A percentile compares a stretch with the other conserved stretches of the same genome.
Conservation (phyloP, 2,888 invertebrate species). For the Amitus sp. region DNA sequence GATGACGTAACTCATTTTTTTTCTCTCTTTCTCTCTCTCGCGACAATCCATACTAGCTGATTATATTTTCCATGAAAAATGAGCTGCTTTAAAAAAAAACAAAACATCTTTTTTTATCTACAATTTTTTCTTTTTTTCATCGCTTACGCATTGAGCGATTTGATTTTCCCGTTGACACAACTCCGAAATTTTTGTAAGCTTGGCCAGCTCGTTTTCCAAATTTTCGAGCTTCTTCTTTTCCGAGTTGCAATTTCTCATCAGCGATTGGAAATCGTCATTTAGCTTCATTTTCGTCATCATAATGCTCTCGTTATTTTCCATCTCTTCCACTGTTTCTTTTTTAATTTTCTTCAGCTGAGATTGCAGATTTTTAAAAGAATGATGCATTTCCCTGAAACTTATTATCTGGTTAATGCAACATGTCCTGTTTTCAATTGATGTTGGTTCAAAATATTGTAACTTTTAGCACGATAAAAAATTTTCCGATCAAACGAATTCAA, state of each 20-base stretch:
- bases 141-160: slow-evolving; percentile 50
- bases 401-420: too few species aligned
- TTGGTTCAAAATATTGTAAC: too few species aligned
- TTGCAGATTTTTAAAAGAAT: slow-evolving; percentile 69
- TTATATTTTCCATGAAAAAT: too few species aligned
- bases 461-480: too few species aligned
- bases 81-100: too few species aligned
- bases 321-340: slow-evolving; percentile 74
- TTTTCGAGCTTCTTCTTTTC: slow-evolving; percentile 68
- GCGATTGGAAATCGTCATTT: slow-evolving; percentile 68
- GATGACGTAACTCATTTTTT: slow-evolving; percentile 89
- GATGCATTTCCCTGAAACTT: slow-evolving; percentile 69
- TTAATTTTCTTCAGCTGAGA: slow-evolving; percentile 75
- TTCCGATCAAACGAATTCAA: too few species aligned
- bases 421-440: too few species aligned
- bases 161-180: slow-evolving; percentile 73
- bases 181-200: slow-evolving; percentile 70
- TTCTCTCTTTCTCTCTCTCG: too few species aligned
- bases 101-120: too few species aligned
- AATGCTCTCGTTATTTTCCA: slow-evolving; percentile 74
- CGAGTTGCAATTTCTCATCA: slow-evolving; percentile 61
- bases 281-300: slow-evolving; percentile 72
- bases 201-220: slow-evolving; percentile 69
- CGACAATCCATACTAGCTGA: too few species aligned
- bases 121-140: neutral